Conservation (phyloP, 2,113 vertebrate genomes). For the Propithecus coquereli region DNA sequence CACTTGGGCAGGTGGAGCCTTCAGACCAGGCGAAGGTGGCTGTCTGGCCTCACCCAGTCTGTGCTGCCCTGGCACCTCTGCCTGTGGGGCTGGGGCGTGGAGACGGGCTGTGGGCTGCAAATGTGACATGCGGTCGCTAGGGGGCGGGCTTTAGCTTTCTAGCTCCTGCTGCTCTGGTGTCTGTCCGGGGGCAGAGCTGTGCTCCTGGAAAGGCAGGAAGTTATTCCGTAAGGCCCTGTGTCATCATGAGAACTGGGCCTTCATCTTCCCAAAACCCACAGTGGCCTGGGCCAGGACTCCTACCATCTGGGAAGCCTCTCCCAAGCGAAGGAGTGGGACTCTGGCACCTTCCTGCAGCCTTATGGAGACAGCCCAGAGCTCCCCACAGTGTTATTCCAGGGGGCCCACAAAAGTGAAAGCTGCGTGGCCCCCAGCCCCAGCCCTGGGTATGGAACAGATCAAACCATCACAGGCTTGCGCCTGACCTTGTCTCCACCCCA, state of each 20-base stretch:
- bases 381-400: not conserved
- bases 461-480: rapidly evolving
- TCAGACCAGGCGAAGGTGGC: not conserved
- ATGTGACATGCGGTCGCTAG: not conserved
- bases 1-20: not conserved
- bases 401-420: not conserved
- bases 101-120: not conserved
- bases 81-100: not conserved
- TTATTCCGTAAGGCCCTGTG: not conserved
- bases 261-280: not conserved
- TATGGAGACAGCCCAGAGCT: not conserved
- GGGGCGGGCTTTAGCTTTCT: constrained; percentile 8
- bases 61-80: rapidly evolving
- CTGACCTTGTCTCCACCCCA: not conserved
- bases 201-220: not conserved
- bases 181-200: not conserved
- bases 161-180: not conserved
- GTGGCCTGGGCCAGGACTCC: not conserved
- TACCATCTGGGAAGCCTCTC: not conserved
- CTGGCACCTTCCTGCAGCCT: not conserved
- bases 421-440: not conserved
- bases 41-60: not conserved
- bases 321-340: not conserved
- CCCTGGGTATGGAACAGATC: not conserved
- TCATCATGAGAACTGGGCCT: not conserved